Base-by-base conservation (phyloP, 2,113 vertebrate species). In the Australoheros scitulus region DNA sequence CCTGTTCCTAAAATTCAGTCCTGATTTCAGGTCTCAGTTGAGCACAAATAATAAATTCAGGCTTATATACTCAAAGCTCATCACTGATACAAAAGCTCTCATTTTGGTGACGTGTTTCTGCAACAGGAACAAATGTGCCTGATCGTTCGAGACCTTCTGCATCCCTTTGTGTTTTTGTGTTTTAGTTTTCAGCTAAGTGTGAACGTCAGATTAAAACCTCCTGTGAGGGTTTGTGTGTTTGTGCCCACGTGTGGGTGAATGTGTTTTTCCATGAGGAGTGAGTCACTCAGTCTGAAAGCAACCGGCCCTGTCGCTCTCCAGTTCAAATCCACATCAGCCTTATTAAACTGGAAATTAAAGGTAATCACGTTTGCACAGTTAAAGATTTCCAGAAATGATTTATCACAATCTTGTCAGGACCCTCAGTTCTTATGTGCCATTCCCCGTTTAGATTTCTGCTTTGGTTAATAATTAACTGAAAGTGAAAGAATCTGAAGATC, bases 401-500 rank as follows among this genome's bases (percentile, higher is more conserved):
- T 14, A 8, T 26, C 26, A 26, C 26, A 26, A 26, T 26, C 26
- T 26, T 26, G 11, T n/a, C 47, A 63, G 17, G n/a, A 50, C 4
- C 8, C 34, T 15, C 38, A 43, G 6, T 22, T 32, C 14, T 15
- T 20, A 22, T 65, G 22, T 18, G 4, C 3, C 18, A 57, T 4
- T 7, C 17, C 7, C 41, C 14, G 43, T 36, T 75, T 41, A 8
- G 38, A 47, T 14, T 52, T 11, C 20, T 47, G 7, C 14, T 8
- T 3, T n/a, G 52, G 41, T 83, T 55, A 79, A 83, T 87, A 79
- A 82, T 81, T 76, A 75, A 81, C 78, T 64, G 56, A 0, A 3
- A 38, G 26, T 3, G 22, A 61, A 6, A 36, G 3, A 74, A 29
- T 70, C 38, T 65, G 59, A 50, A 41, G 80, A 29, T 81, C 7